phyloP scores from a whole-genome alignment of 2,797 vertebrate species.

The Lacerta bilineata region DNA sequence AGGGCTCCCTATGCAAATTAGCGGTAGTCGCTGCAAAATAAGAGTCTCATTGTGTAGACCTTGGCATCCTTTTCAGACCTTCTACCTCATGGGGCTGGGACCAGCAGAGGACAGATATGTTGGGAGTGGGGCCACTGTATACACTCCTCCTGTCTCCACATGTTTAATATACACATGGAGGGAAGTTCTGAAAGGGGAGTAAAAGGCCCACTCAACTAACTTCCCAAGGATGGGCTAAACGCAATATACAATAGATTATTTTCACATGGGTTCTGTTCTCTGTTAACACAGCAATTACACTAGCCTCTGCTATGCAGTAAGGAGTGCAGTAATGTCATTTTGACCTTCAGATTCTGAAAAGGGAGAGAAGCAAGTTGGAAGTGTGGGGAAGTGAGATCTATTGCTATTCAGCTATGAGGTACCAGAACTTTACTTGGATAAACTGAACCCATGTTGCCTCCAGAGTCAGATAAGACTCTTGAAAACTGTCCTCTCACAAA shows the following conservation, averaged over 20 bases:
- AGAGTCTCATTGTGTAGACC: too few species aligned
- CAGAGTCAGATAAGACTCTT: slow-evolving; percentile 10
- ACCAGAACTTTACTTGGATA: slow-evolving; percentile 17
- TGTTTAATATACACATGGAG: neutral
- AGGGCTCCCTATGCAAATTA: neutral
- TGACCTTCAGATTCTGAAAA: slow-evolving; percentile 34
- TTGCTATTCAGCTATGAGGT: slow-evolving; percentile 6
- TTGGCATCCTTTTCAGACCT: neutral
- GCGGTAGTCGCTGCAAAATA: neutral
- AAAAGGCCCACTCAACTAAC: neutral
- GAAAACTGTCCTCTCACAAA: slow-evolving; percentile 19
- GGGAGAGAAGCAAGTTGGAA: neutral
- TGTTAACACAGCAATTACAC: neutral
- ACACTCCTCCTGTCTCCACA: too few species aligned
- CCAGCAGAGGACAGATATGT: neutral
- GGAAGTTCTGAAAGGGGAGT: neutral
- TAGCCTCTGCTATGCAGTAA: neutral
- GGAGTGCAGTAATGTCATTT: slow-evolving; percentile 8
- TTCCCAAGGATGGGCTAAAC: neutral
- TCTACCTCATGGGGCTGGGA: neutral
- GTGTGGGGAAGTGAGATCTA: slow-evolving; percentile 8
- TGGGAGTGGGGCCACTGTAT: too few species aligned
- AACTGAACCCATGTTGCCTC: slow-evolving; percentile 13
- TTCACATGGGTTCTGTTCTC: neutral
- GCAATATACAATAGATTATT: neutral